Evolutionary conservation across 2,113 vertebrate species (phyloP).

Genomic region (Picathartes gymnocephalus): DNA sequence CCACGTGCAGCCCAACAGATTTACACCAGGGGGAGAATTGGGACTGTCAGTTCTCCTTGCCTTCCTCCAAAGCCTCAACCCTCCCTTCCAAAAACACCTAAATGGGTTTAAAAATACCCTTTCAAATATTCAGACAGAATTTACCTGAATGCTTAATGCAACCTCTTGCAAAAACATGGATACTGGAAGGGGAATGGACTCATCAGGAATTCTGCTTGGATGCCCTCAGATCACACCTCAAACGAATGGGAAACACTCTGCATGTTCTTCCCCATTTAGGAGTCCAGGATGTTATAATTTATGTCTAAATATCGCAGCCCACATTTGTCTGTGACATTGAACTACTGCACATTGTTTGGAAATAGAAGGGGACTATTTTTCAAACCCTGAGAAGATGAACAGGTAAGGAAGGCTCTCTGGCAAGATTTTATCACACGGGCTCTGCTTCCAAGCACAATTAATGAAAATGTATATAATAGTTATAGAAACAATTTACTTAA

Average conservation of each 20-base stretch:
- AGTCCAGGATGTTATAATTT: neutral
- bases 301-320: slow-evolving; percentile 15
- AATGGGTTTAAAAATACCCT: neutral
- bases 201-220: neutral
- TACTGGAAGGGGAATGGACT: neutral
- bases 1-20: accelerated
- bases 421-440: slow-evolving; percentile 19
- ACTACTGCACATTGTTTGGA: slow-evolving; percentile 46
- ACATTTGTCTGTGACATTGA: slow-evolving; percentile 47
- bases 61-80: neutral
- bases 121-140: neutral
- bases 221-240: neutral
- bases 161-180: neutral
- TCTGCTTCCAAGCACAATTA: slow-evolving; percentile 22
- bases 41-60: neutral
- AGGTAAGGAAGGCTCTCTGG: neutral
- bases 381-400: slow-evolving; percentile 21
- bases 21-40: neutral
- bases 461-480: slow-evolving; percentile 15
- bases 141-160: neutral
- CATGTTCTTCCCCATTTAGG: neutral
- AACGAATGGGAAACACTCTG: neutral
- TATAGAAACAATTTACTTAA: neutral
- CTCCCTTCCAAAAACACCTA: neutral
- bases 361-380: slow-evolving; percentile 43